Conservation (phyloP, 2,113 vertebrate species). For the Ranitomeya imitator region DNA sequence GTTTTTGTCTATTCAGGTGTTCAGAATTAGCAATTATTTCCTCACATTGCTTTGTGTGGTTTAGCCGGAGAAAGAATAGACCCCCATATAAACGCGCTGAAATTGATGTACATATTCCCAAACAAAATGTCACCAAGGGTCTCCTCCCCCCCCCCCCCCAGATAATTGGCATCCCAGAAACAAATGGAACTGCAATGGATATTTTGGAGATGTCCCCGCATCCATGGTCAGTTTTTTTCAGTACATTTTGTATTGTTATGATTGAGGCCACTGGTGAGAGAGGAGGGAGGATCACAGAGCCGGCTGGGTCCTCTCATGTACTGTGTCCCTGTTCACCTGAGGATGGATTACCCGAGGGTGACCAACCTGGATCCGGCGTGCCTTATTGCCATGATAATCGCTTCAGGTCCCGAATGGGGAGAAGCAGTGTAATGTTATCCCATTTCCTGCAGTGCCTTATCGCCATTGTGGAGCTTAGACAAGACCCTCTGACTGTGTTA, state of each 20-base stretch:
- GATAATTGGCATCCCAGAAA: constrained; percentile 11
- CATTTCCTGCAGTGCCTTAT: constrained; percentile 59
- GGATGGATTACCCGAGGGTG: constrained; percentile 46
- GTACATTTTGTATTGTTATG: constrained; percentile 7
- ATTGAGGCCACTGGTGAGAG: constrained; percentile 14
- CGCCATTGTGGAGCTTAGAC: constrained; percentile 58
- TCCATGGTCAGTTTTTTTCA: not conserved
- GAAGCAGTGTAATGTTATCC: constrained; percentile 56
- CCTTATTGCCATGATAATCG: constrained; percentile 59
- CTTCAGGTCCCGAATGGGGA: constrained; percentile 53
- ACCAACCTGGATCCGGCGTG: constrained; percentile 54
- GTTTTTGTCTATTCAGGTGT: constrained; percentile 55
- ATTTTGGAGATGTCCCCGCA: constrained; percentile 6
- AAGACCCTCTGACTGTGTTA: constrained; percentile 59
- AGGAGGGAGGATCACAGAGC: constrained; percentile 41
- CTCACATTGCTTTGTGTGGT: constrained; percentile 57
- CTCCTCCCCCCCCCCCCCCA: constrained; percentile 39
- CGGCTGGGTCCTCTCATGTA: constrained; percentile 44
- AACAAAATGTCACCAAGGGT: constrained; percentile 25
- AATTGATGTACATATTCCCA: constrained; percentile 30
- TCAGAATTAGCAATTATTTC: constrained; percentile 44
- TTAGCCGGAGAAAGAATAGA: constrained; percentile 58
- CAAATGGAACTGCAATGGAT: not conserved
- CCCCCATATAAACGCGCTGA: not conserved
- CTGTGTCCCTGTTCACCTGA: constrained; percentile 42